A percentile compares a stretch with the other conserved stretches of the same genome.
Conservation (phyloP, 2,113 vertebrate genomes). For the Protomyctophum bolini region DNA sequence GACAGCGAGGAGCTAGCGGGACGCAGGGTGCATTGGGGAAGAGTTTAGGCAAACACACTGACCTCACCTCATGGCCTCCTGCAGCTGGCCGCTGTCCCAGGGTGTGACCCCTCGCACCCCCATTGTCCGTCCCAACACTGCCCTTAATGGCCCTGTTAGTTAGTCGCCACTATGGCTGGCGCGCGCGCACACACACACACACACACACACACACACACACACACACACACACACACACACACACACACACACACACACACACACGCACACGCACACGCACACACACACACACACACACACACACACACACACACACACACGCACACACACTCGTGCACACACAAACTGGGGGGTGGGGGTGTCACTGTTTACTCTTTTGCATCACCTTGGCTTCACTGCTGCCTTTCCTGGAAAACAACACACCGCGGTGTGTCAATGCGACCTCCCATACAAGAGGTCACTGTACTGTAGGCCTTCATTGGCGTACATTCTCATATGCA, state of each 20-base stretch:
- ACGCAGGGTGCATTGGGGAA: conserved; percentile 18
- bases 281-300: no score
- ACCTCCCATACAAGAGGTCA: not conserved
- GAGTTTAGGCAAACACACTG: conserved; percentile 56
- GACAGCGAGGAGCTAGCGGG: conserved; percentile 15
- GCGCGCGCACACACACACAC: no score
- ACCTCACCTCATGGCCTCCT: conserved; percentile 32
- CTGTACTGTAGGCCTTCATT: not conserved
- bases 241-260: not conserved
- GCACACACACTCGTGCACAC: no score
- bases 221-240: not conserved
- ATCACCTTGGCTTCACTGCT: conserved; percentile 22
- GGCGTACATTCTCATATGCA: not conserved
- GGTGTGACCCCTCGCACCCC: conserved; percentile 47
- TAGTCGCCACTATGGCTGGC: no score
- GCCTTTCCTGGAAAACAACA: not conserved
- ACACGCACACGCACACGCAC: no score
- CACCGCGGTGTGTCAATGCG: not conserved
- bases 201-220: not conserved
- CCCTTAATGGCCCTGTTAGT: not conserved
- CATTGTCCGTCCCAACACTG: conserved; percentile 31
- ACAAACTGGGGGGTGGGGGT: not conserved
- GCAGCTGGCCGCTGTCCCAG: conserved; percentile 66
- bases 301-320: no score
- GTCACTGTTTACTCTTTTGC: conserved; percentile 51